Evolutionary conservation across 1,140 invertebrate genomes (phyloP), one percentile per base, ranked within the genome.

Genomic region (Zophobas morio): DNA sequence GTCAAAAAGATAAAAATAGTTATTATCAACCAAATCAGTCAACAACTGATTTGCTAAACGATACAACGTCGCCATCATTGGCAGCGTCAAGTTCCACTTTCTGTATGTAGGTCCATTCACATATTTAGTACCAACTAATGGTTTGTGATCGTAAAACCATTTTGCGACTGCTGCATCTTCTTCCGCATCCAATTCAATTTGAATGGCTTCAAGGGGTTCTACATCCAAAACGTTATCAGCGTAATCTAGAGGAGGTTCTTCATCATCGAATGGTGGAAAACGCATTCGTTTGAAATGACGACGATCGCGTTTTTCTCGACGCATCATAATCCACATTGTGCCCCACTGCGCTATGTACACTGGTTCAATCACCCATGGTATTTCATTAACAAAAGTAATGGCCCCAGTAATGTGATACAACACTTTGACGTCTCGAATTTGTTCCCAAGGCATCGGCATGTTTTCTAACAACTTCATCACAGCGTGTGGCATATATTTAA

Each of bases 321-420:
- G 90, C 98, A 99, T 99, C 97, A 99, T 99, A 79, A 99, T 99
- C 99, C 99, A 99, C 98, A 99, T 99, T 2, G 98, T 98, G 2
- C 97, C 98, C 99, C 99, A 99, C 87, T 99, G 99, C 6, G 98
- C 98, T 82, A 99, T 98, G 85, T 99, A 99, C 1, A 99, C 94
- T 1, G 99, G 99, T 85, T 99, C 99, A 84, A 99, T 96, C 35
- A 99, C 97, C 97, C 98, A 99, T 35, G 99, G 99, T 84, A 99
- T 99, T 90, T 99, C 98, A 90, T 99, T 99, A 4, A 99, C 98
- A 89, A 99, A 99, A 36, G 99, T 99, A 71, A 99, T 99, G n/a
- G 99, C 99, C 78, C 99, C 98, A 6, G 98, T 99, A 53, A 99
- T 99, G 83, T 99, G 98, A 86, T 99, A 99, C 2, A 99, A 88